These are phyloP conservation scores for Odontocolon sp. DNA, from an alignment of 2,888 invertebrate species.

Conservation along the genomic window DNA sequence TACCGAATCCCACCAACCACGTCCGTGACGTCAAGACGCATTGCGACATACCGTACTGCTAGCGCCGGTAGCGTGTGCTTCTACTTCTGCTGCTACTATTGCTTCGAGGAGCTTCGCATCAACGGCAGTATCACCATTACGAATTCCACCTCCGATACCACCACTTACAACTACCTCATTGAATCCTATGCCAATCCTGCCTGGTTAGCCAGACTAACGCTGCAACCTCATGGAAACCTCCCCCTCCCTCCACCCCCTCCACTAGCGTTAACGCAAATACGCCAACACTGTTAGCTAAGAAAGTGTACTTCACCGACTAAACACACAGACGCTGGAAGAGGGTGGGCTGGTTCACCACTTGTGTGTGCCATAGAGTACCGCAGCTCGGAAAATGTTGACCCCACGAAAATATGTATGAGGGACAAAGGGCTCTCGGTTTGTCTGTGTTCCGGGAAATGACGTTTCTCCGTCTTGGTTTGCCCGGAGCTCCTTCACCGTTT, in stretches of 20 bases:
- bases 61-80: slow-evolving; percentile 53
- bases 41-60: slow-evolving; percentile 76
- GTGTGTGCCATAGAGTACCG: slow-evolving; percentile 39
- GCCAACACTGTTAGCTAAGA: background rate
- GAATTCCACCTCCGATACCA: slow-evolving; percentile 28
- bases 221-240: too few species aligned
- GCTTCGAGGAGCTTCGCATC: slow-evolving; percentile 41
- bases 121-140: slow-evolving; percentile 21
- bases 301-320: slow-evolving; percentile 14
- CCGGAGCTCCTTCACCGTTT: slow-evolving; percentile 4
- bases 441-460: background rate
- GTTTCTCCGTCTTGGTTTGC: slow-evolving; percentile 21
- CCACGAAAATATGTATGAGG: slow-evolving; percentile 54
- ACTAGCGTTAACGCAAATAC: slow-evolving; percentile 17
- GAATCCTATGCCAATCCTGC: slow-evolving; percentile 25
- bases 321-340: slow-evolving; percentile 2
- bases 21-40: slow-evolving; percentile 79
- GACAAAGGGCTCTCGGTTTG: slow-evolving; percentile 40
- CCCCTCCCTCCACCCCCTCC: too few species aligned
- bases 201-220: background rate
- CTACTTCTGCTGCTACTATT: slow-evolving; percentile 39
- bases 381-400: slow-evolving; percentile 55
- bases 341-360: slow-evolving; percentile 39
- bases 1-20: slow-evolving; percentile 72
- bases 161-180: slow-evolving; percentile 27